Conservation (phyloP, 2,113 vertebrate species). For the Petromus typicus region DNA sequence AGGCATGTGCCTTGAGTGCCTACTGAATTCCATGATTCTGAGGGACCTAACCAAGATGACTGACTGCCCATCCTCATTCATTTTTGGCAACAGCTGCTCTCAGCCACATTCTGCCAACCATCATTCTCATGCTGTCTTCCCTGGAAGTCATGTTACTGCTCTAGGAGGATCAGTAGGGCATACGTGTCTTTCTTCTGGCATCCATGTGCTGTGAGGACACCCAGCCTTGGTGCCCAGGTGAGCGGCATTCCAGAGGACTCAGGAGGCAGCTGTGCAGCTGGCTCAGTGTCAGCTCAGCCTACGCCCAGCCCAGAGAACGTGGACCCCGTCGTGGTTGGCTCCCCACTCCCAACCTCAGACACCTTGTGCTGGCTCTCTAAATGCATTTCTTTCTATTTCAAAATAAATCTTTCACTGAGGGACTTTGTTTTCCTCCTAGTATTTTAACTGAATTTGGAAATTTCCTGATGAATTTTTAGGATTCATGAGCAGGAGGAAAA, state of each 20-base stretch:
- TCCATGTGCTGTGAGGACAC: background rate
- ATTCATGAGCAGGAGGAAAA: background rate
- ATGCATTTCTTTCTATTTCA: background rate
- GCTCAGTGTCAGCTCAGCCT: background rate
- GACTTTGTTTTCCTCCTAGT: background rate
- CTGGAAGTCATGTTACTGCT: background rate
- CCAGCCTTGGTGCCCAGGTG: background rate
- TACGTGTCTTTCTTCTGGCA: background rate
- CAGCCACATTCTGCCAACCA: background rate
- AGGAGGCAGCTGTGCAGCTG: background rate
- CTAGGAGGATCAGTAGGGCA: background rate
- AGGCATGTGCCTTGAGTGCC: no score
- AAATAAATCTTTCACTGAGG: background rate
- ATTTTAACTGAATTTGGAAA: background rate
- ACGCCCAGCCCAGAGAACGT: background rate
- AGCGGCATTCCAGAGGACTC: background rate
- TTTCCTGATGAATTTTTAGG: constrained; percentile 17
- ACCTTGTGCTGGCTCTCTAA: background rate
- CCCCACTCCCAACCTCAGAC: background rate
- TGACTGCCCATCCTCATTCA: background rate
- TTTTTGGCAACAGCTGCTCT: background rate
- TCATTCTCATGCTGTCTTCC: no score
- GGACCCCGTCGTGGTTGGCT: background rate
- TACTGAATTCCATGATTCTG: background rate
- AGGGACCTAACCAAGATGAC: background rate